phyloP scores from a whole-genome alignment of 1,140 invertebrate genomes.

The Campoletis sonorensis region DNA sequence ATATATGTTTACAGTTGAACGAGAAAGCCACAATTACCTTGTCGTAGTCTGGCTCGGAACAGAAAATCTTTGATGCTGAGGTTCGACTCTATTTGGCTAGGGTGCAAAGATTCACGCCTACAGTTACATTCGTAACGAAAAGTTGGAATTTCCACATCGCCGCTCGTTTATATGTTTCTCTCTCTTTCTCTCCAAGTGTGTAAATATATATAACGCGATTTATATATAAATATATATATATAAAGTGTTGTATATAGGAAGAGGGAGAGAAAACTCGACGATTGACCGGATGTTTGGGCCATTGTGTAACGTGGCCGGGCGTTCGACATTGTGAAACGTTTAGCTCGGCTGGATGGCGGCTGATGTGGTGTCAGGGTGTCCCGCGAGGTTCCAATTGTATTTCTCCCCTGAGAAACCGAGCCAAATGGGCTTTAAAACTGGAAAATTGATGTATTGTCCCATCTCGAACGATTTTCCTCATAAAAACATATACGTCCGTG shows the following conservation, averaged over 20 bases:
- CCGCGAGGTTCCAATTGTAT: conserved; percentile 6
- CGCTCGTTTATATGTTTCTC: neutral
- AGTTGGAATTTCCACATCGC: conserved; percentile 23
- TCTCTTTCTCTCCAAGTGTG: neutral
- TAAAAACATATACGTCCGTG: neutral
- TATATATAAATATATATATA: conserved; percentile 48
- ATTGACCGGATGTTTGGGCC: conserved; percentile 72
- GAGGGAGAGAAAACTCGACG: conserved; percentile 60
- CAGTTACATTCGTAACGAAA: conserved; percentile 8
- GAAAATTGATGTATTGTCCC: conserved; percentile 41
- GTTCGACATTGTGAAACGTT: conserved; percentile 64
- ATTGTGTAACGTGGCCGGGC: conserved; percentile 67
- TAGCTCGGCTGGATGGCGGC: conserved; percentile 61
- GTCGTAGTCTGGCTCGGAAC: neutral
- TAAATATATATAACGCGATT: conserved; percentile 14
- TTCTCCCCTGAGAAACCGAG: conserved; percentile 58
- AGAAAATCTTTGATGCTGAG: conserved; percentile 18
- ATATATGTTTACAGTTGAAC: neutral
- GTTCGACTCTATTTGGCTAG: conserved; percentile 53
- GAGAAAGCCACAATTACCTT: conserved; percentile 15
- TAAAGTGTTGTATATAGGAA: conserved; percentile 11
- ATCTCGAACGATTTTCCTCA: conserved; percentile 24
- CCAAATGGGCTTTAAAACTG: conserved; percentile 44
- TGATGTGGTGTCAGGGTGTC: conserved; percentile 62
- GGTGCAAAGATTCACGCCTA: conserved; percentile 42